Conservation (phyloP, 2,888 invertebrate species). For the Ichneumoninae sp. region DNA sequence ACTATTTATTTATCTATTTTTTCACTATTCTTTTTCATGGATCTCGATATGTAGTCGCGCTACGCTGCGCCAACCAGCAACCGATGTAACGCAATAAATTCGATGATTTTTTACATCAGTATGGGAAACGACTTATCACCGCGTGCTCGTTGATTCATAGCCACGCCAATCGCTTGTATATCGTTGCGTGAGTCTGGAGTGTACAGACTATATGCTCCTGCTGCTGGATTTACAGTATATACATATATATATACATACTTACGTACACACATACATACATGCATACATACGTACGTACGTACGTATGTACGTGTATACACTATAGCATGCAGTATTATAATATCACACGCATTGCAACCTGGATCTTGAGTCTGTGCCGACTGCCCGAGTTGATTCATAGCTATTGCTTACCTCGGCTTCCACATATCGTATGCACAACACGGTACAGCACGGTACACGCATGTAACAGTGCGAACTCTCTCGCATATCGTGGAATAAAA, state of each 20-base stretch:
- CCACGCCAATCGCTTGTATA: conserved; percentile 57
- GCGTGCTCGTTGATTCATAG: conserved; percentile 63
- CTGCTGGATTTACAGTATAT: conserved; percentile 19
- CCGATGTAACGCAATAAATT: conserved; percentile 52
- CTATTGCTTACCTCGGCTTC: conserved; percentile 35
- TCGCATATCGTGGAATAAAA: conserved; percentile 33
- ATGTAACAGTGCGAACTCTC: conserved; percentile 25
- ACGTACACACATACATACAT: too few relatives aligned
- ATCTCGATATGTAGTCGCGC: conserved; percentile 14
- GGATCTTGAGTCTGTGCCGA: conserved; percentile 53
- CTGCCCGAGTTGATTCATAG: conserved; percentile 59
- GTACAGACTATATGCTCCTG: conserved; percentile 26
- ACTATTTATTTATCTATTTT: not conserved
- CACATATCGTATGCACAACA: conserved; percentile 35
- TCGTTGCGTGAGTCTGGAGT: conserved; percentile 48
- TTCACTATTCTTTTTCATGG: not conserved
- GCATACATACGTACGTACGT: not conserved
- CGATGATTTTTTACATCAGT: conserved; percentile 45
- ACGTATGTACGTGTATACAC: not conserved
- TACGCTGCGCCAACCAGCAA: conserved; percentile 21
- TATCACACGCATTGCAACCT: conserved; percentile 55
- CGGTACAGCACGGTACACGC: conserved; percentile 19
- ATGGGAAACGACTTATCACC: conserved; percentile 65
- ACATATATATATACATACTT: not conserved
- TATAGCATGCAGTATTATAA: conserved; percentile 28